Base-by-base conservation (phyloP, 2,113 vertebrate species). In the Neogobius melanostomus region DNA sequence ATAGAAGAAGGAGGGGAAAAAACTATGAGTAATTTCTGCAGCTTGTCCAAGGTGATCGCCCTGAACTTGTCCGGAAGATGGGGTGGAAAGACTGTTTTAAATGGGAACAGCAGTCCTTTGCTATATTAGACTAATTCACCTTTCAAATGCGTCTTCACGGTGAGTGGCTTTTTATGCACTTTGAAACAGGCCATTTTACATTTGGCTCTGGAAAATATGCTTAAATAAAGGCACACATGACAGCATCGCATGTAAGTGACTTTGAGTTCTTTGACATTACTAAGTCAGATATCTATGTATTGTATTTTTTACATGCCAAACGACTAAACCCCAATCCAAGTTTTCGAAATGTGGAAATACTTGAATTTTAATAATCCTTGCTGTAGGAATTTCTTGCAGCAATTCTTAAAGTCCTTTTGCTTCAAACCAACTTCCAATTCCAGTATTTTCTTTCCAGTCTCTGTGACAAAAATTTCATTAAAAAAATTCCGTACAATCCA, bases 1-100 rank as follows among this genome's bases (percentile, higher is more conserved):
- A 67, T 85, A 56, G 67, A 71, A 44, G n/a, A 51, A 15, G 15
- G 50, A 51, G 50, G 15, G 50, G 14, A 60, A 59, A 47, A 42
- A 21, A 66, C 69, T 68, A 74, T 75, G 69, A 81, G 74, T 66
- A 63, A 80, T 82, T 77, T 85, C 52, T 60, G 62, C 53, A 71
- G 59, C 75, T 45, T 76, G 76, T 88, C 80, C 72, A 76, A 79
- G 69, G 82, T 82, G 79, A 85, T 74, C 47, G 74, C 76, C 61
- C 1, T 81, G 42, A 28, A 71, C 60, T 56, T 56, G 53, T 56
- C 53, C 53, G 66, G 72, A 6, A 50, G 52, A 66, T 68, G 17
- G 57, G 48, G 79, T 71, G 6, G 69, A 44, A 71, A 15, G 52
- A 63, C 56, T 54, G n/a, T 74, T 60, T 72, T 50, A 74, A 36